A percentile compares a stretch with the other conserved stretches of the same genome.
Conservation (phyloP, 2,113 vertebrate species). For the Vireo altiloquus region DNA sequence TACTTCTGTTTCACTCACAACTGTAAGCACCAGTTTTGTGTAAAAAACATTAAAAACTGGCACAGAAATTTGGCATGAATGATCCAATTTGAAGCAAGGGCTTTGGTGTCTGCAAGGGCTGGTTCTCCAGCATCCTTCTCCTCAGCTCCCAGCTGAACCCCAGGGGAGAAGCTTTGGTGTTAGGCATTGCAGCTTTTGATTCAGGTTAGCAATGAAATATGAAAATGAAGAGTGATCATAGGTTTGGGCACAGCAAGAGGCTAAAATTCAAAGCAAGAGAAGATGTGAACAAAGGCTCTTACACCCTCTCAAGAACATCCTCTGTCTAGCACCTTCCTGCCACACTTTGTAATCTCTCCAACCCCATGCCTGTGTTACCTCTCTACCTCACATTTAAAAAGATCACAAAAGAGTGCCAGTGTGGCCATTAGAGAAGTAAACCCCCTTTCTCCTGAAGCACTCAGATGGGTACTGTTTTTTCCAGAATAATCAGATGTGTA, state of each 20-base stretch:
- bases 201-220: background rate
- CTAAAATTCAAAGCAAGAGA: background rate
- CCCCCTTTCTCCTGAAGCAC: background rate
- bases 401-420: accelerated
- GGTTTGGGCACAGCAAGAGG: background rate
- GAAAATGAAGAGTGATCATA: background rate
- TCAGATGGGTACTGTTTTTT: background rate
- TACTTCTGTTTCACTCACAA: background rate
- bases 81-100: background rate
- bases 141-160: background rate
- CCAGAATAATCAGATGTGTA: background rate
- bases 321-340: background rate
- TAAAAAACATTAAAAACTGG: background rate
- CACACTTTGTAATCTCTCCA: background rate
- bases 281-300: background rate
- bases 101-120: background rate
- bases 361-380: no score
- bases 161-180: background rate
- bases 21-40: background rate
- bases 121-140: background rate
- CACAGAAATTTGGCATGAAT: background rate
- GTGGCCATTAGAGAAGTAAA: background rate
- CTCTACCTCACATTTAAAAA: background rate
- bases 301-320: background rate
- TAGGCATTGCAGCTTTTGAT: background rate